phyloP scores from a whole-genome alignment of 1,140 invertebrate species.

The Anastrepha ludens region DNA sequence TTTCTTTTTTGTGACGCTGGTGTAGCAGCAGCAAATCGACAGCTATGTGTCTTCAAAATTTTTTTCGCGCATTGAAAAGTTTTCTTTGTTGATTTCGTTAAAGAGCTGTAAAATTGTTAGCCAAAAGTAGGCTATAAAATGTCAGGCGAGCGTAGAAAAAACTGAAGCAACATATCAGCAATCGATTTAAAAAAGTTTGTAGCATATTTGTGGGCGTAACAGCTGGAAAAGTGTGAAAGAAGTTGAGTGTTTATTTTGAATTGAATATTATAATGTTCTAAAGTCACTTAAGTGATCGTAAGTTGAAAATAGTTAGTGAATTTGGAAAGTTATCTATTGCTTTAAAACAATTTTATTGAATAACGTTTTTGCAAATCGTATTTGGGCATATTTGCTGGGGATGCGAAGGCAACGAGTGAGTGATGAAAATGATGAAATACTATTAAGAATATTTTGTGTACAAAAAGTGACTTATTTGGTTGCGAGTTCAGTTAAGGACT shows the following conservation, averaged over 20 bases:
- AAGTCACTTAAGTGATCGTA: too few relatives aligned
- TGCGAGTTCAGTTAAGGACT: too few relatives aligned
- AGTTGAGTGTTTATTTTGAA: neutral
- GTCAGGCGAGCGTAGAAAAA: neutral
- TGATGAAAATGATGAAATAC: too few relatives aligned
- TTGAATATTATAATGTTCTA: neutral
- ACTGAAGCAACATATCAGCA: constrained; percentile 5
- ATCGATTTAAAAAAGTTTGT: constrained; percentile 31
- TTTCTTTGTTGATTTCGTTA: constrained; percentile 26
- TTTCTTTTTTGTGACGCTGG: neutral
- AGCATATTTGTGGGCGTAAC: constrained; percentile 6
- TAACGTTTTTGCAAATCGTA: too few relatives aligned
- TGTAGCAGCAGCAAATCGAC: neutral
- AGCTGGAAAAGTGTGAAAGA: neutral
- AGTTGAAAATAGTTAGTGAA: too few relatives aligned
- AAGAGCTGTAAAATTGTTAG: constrained; percentile 5
- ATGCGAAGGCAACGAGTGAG: too few relatives aligned
- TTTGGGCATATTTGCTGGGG: too few relatives aligned
- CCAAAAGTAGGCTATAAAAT: neutral
- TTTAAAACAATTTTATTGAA: too few relatives aligned
- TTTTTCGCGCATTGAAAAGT: neutral
- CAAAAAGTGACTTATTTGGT: too few relatives aligned
- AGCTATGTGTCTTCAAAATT: neutral
- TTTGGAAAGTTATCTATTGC: too few relatives aligned
- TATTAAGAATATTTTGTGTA: too few relatives aligned